Evolutionary conservation across 2,797 vertebrate species (phyloP).

Genomic region (Sparidentex hasta): DNA sequence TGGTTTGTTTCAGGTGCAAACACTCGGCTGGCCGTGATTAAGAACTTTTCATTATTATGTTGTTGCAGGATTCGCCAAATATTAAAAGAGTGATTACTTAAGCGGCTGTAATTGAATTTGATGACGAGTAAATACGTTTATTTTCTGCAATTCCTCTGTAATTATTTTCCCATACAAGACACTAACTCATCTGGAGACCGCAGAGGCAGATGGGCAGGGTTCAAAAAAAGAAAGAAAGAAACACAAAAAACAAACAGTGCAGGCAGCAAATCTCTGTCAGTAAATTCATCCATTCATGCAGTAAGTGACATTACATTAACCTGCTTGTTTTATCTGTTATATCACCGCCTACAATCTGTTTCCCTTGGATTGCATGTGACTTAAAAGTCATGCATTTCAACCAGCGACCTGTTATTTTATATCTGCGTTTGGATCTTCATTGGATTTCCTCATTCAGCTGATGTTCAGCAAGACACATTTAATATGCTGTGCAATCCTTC

Average conservation of each 20-base stretch:
- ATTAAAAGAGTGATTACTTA: conserved; percentile 5
- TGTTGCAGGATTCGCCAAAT: conserved; percentile 31
- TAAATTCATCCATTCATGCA: conserved; percentile 7
- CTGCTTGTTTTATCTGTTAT: conserved; percentile 16
- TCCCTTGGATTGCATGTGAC: conserved; percentile 1
- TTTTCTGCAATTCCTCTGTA: not conserved
- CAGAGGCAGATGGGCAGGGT: conserved; percentile 9
- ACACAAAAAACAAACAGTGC: not conserved
- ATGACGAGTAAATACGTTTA: conserved; percentile 21
- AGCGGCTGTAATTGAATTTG: conserved; percentile 19
- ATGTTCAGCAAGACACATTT: conserved; percentile 73
- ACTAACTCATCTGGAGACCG: not conserved
- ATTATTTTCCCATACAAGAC: conserved; percentile 9
- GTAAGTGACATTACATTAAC: conserved; percentile 29
- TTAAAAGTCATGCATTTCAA: conserved; percentile 39
- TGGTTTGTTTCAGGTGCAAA: conserved; percentile 43
- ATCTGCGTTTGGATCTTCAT: conserved; percentile 63
- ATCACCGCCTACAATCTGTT: conserved; percentile 7
- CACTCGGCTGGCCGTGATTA: conserved; percentile 26
- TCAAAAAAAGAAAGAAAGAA: not conserved
- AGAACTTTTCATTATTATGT: conserved; percentile 10
- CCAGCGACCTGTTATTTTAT: conserved; percentile 50
- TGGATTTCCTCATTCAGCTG: conserved; percentile 70
- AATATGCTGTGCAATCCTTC: conserved; percentile 77
- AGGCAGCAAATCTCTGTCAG: conserved; percentile 11